A percentile compares a stretch with the other conserved stretches of the same genome.
Conservation (phyloP, 1,140 invertebrate genomes). For the Ooceraea biroi region DNA sequence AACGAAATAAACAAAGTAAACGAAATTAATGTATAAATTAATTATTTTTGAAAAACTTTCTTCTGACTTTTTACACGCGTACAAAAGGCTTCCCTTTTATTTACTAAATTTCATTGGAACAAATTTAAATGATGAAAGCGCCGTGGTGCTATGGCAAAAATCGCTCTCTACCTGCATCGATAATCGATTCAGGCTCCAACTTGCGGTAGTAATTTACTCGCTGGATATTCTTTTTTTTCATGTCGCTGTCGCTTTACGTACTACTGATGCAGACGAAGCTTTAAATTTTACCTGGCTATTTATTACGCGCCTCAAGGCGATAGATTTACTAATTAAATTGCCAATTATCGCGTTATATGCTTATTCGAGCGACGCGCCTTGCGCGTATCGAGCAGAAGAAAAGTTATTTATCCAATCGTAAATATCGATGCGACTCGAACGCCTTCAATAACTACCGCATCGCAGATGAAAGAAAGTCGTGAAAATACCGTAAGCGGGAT, state of each 20-base stretch:
- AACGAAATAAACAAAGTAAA: background rate
- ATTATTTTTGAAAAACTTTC: background rate
- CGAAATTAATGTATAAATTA: background rate
- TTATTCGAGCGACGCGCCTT: background rate
- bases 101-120: background rate
- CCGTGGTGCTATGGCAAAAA: background rate
- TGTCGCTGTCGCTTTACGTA: background rate
- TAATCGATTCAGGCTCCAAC: slow-evolving; percentile 45
- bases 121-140: slow-evolving; percentile 20
- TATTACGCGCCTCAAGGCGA: background rate
- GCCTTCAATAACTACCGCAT: background rate
- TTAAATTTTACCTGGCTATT: background rate
- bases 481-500: background rate
- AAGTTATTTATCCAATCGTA: background rate
- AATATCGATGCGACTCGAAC: background rate
- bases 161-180: background rate
- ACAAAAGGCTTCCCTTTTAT: background rate
- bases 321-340: slow-evolving; percentile 8
- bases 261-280: background rate
- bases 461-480: background rate
- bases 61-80: background rate
- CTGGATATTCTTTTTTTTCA: background rate
- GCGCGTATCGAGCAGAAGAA: background rate
- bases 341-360: slow-evolving; percentile 11
- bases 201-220: slow-evolving; percentile 57